These are phyloP conservation scores for Megastigmus dorsalis DNA, from an alignment of 2,888 invertebrate genomes.

Conservation along the genomic window DNA sequence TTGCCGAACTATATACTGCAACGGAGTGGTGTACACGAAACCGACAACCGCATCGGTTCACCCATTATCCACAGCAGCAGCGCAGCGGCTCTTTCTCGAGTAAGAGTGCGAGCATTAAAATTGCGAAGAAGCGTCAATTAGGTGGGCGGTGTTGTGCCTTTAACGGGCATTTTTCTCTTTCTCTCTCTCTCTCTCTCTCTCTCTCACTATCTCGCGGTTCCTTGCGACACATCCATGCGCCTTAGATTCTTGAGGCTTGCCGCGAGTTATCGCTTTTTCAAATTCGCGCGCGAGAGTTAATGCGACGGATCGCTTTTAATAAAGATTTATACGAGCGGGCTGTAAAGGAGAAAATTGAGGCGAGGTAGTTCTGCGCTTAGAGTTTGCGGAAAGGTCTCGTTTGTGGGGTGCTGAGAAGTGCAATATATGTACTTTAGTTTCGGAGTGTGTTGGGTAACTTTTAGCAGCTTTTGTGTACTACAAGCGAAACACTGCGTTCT, in stretches of 20 bases:
- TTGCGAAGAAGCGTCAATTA: constrained; percentile 68
- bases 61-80: constrained; percentile 62
- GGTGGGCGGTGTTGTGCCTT: constrained; percentile 59
- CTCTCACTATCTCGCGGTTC: no score
- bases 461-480: not conserved
- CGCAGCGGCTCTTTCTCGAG: no score
- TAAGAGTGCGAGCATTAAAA: constrained; percentile 69
- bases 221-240: constrained; percentile 34
- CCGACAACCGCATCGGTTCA: constrained; percentile 66
- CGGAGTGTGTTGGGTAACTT: not conserved
- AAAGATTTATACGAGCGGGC: not conserved
- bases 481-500: no score
- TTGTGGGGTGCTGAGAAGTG: no score
- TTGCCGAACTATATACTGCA: no score
- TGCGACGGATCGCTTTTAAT: no score
- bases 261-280: constrained; percentile 20
- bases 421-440: no score
- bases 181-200: no score
- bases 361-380: no score
- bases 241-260: not conserved
- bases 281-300: no score
- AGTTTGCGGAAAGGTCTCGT: no score
- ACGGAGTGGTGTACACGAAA: constrained; percentile 50
- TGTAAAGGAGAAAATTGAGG: not conserved
- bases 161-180: constrained; percentile 52